Evolutionary conservation across 2,888 invertebrate species (phyloP), one percentile per base, ranked within the genome.

Genomic region (Chloroclysta siterata): DNA sequence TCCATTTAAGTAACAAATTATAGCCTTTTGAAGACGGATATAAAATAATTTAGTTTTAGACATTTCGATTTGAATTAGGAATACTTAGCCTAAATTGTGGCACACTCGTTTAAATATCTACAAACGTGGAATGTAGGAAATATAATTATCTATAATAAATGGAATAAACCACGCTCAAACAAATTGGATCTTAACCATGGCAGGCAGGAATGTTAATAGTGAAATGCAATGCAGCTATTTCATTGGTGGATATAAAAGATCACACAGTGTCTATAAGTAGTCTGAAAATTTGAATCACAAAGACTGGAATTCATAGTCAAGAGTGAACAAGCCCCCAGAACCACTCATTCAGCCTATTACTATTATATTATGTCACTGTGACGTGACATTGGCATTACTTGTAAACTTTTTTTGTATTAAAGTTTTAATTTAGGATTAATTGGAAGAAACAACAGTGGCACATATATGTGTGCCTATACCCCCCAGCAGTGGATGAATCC

Each of bases 181-280:
- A 36, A 13, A 33, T 15, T 42, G n/a, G 14, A 42, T 41, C 14
- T 0, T 46, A 56, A 54, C 50, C 54, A 44, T 47, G 22, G 28
- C 11, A 39, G 53, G 39, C 14, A 13, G 60, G 51, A 61, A 60
- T 54, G 53, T 58, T 5, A 10, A 53, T 42, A 36, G 28, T 15
- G 14, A 39, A 8, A 39, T 11, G 0, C 41, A 57, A 50, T 41
- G 15, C 6, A 48, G 13, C 13, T 14, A 28, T 41, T 39, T 29
- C 11, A 15, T n/a, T 15, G 33, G 36, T 33, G 47, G n/a, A 11
- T 39, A 47, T 65, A 64, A 62, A 65, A 66, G 64, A 62, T 61
- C 62, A 66, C 65, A 61, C 66, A 28, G 60, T 54, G 54, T 50
- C 17, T 10, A 17, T 6, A 17, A 44, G 44, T 1, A 14, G 46